These are phyloP conservation scores for Melikaiella ostensackeni DNA, from an alignment of 2,888 invertebrate species.

Conservation along the genomic window DNA sequence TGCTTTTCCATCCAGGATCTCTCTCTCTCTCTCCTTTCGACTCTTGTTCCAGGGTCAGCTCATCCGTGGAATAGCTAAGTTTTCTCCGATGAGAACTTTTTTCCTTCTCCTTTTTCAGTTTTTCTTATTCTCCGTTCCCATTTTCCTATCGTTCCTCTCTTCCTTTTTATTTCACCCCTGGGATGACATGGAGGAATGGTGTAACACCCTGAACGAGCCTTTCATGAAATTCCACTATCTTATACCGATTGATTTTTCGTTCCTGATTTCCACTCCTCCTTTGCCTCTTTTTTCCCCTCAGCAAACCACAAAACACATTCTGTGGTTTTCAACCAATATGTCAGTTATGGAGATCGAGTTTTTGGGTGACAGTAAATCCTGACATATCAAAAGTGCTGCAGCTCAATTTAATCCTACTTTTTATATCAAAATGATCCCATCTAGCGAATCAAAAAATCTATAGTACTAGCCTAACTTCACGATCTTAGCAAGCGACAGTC, in stretches of 20 bases:
- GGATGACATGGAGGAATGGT: conserved; percentile 25
- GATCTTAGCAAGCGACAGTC: too few relatives aligned
- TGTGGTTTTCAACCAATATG: too few relatives aligned
- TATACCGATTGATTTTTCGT: conserved; percentile 25
- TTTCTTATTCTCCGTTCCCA: neutral
- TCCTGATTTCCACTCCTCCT: conserved; percentile 25
- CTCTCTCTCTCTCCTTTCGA: conserved; percentile 46
- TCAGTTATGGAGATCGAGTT: too few relatives aligned
- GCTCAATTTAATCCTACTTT: too few relatives aligned
- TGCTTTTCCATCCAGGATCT: conserved; percentile 44
- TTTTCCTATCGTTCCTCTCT: conserved; percentile 1
- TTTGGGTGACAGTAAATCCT: too few relatives aligned
- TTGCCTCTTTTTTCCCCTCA: neutral
- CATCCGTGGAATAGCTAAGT: conserved; percentile 33
- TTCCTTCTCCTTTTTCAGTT: conserved; percentile 10
- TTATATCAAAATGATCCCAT: too few relatives aligned
- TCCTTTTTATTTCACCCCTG: conserved; percentile 32
- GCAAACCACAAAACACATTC: neutral
- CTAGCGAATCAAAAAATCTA: too few relatives aligned
- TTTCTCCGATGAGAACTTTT: conserved; percentile 30
- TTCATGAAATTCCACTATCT: conserved; percentile 26
- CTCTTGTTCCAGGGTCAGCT: conserved; percentile 56
- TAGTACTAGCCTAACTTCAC: too few relatives aligned
- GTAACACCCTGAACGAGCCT: conserved; percentile 20
- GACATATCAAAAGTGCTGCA: too few relatives aligned